Evolutionary conservation across 1,140 invertebrate species (phyloP), one percentile per base, ranked within the genome.

Genomic region (Luehdorfia chinensis): DNA sequence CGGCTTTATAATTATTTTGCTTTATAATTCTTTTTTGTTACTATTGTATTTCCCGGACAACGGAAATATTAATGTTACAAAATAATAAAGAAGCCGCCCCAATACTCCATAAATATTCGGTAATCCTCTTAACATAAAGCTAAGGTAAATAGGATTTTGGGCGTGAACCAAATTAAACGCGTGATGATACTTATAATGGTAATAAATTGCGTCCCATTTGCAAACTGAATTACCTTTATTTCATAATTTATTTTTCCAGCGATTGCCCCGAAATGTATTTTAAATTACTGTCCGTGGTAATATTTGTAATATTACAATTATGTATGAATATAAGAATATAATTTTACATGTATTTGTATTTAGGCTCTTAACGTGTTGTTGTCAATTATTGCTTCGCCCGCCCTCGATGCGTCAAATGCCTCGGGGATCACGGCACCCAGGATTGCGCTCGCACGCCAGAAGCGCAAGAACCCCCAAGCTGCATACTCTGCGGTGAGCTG

Each of bases 71-170:
- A 50, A 56, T 47, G 48, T 49, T 34, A 51, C 28, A 36, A 54
- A 61, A 50, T 41, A 55, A 44, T 50, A 50, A 51, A 44, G 43
- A 52, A 58, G 28, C 34, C 23, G 45, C 50, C 50, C 46, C 47
- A 63, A 63, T 59, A 63, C 46, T 57, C 43, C 50, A 61, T 65
- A 68, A 65, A 61, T 59, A 55, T 60, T 37, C 34, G 30, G 48
- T 69, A 72, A 69, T 69, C 65, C 62, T 50, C 65, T 72, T 72
- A 66, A 14, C 54, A 62, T 56, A 60, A 60, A 47, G 47, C 64
- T 53, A 56, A 64, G 59, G 55, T 55, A 67, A 65, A 60, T 60
- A 71, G 56, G 59, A 60, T 60, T 66, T 60, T 43, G 30, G 58
- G 36, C 44, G 44, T 47, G 41, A 50, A 47, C 41, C 47, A 52